Evolutionary conservation across 1,140 invertebrate species (phyloP).

Genomic region (Oncopeltus fasciatus): DNA sequence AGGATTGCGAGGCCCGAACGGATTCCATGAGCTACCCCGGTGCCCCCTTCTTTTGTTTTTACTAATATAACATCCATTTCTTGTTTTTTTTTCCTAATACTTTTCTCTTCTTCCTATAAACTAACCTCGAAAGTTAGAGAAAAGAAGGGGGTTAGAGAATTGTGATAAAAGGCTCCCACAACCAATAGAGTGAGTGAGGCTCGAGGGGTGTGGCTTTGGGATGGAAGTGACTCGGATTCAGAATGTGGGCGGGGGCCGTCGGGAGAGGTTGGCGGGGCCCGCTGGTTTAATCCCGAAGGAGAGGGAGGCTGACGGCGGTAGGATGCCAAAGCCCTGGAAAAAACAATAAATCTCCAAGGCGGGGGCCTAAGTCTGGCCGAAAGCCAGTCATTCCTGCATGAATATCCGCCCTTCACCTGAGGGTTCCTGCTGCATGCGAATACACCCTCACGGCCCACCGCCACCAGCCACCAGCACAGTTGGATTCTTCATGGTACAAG

Average conservation of each 20-base stretch:
- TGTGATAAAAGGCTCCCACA: no score
- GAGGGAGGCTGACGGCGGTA: background rate
- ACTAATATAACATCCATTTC: no score
- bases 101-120: no score
- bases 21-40: no score
- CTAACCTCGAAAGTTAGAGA: no score
- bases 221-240: background rate
- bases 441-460: background rate
- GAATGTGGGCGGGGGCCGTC: background rate
- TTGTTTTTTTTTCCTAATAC: no score
- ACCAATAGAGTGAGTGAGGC: no score
- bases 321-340: conserved; percentile 4
- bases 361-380: background rate
- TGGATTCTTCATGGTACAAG: background rate
- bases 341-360: background rate
- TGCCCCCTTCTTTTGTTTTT: no score
- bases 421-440: background rate
- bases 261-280: background rate
- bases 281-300: conserved; percentile 1
- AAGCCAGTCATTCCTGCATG: background rate
- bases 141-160: no score
- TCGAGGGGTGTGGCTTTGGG: no score
- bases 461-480: background rate
- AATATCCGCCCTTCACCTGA: background rate
- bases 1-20: no score